Evolutionary conservation across 1,140 invertebrate species (phyloP).

Genomic region (Leptinotarsa texana): DNA sequence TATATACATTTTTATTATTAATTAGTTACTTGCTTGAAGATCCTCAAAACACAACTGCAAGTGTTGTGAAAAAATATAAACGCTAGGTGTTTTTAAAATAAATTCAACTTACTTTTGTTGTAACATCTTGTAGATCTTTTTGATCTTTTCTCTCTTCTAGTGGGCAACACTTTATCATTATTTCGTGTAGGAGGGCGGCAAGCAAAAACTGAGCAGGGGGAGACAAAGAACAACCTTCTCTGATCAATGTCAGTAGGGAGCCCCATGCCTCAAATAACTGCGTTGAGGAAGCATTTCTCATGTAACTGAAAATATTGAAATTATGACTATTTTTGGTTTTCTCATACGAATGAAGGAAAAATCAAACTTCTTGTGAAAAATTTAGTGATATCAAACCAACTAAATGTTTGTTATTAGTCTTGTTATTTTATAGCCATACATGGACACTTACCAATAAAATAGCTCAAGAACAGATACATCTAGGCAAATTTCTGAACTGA

Average conservation of each 20-base stretch:
- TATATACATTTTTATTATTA: no score
- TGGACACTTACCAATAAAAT: constrained; percentile 59
- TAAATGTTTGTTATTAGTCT: no score
- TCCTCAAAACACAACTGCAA: no score
- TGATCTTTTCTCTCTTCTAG: constrained; percentile 71
- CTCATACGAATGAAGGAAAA: no score
- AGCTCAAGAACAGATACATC: constrained; percentile 67
- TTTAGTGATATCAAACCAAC: no score
- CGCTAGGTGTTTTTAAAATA: background rate
- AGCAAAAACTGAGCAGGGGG: constrained; percentile 83
- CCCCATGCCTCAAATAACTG: constrained; percentile 81
- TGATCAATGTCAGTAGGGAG: constrained; percentile 76
- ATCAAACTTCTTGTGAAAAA: no score
- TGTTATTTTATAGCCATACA: no score
- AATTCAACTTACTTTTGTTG: constrained; percentile 61
- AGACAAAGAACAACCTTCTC: constrained; percentile 71
- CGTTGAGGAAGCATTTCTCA: constrained; percentile 68
- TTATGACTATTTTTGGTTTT: background rate
- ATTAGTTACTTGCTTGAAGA: no score
- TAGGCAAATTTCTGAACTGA: constrained; percentile 64
- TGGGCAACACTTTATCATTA: constrained; percentile 79
- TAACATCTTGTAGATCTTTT: constrained; percentile 83
- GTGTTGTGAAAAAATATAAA: no score
- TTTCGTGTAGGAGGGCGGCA: constrained; percentile 81
- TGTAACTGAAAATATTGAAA: constrained; percentile 62